phyloP scores from a whole-genome alignment of 64 coral and sea anemone species.

The Stylophora pistillata region DNA sequence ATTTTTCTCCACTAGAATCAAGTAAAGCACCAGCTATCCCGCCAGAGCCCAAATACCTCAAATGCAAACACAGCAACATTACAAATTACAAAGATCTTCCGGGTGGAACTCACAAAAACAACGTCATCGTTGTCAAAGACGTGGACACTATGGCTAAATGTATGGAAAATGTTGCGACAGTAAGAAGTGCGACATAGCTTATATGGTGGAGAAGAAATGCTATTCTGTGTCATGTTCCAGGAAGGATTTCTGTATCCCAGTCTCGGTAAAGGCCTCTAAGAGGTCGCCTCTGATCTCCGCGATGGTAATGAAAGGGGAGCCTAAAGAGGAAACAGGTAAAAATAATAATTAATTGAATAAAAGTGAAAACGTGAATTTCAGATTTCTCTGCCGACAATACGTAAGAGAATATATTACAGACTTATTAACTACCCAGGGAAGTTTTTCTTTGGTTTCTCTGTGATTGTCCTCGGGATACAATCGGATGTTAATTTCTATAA shows the following conservation, averaged over 20 bases:
- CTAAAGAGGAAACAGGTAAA: slow-evolving; percentile 73
- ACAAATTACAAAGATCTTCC: slow-evolving; percentile 78
- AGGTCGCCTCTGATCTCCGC: slow-evolving; percentile 67
- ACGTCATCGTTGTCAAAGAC: slow-evolving; percentile 66
- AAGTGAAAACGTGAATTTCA: not conserved
- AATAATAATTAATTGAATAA: not conserved
- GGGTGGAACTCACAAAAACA: slow-evolving; percentile 58
- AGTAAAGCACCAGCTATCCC: slow-evolving; percentile 58
- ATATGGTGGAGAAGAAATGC: slow-evolving; percentile 67
- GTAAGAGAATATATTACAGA: not conserved
- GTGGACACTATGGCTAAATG: slow-evolving; percentile 78
- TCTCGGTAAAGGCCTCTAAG: slow-evolving; percentile 67
- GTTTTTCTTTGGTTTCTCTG: no score
- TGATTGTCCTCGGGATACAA: no score
- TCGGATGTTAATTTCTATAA: no score
- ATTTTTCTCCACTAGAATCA: not conserved
- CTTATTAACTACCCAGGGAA: no score
- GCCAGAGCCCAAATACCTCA: slow-evolving; percentile 57
- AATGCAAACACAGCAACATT: slow-evolving; percentile 78
- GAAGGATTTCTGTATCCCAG: slow-evolving; percentile 65
- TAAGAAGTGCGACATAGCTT: slow-evolving; percentile 83
- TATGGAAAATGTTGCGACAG: slow-evolving; percentile 80
- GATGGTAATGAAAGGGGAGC: slow-evolving; percentile 66
- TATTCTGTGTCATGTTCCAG: slow-evolving; percentile 81
- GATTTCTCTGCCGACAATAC: no score